Base-by-base conservation (phyloP, 1,140 invertebrate species). In the Drosophila ohnishii region DNA sequence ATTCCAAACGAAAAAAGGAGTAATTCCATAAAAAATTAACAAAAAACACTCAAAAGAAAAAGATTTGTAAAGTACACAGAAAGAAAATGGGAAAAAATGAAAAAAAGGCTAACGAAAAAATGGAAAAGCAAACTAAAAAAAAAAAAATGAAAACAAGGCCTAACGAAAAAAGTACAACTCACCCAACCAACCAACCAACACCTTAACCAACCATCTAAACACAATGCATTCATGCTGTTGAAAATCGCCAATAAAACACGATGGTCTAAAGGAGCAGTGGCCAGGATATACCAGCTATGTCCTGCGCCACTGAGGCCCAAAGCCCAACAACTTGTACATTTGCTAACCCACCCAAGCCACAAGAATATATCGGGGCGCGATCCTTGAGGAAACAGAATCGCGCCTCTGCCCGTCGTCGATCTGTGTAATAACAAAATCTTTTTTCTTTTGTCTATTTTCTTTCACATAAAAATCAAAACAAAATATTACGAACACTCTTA, bases 361-460 rank as follows among this genome's bases (percentile, higher is more conserved):
- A 47, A 60, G 45, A 53, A 66, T 39, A 63, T 22, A 28, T 53
- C 34, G 74, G 64, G 63, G 58, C 64, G 61, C 75, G 75, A 59
- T 25, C 39, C 61, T 59, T 16, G n/a, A 28, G 19, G 19, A 16
- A 60, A 57, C 78, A 74, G 80, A 80, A 74, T 75, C 72, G 80
- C 37, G 72, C 56, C 77, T 30, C 62, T 25, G 48, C 48, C 74
- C 71, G 78, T 78, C 83, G 71, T 88, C 84, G 84, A 84, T 67
- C 84, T 84, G 84, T 83, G 84, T 88, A 87, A 88, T 87, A 87
- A 87, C 83, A 42, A 87, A 84, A 69, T 77, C 72, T 87, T 87
- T 86, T 86, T 87, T 88, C 83, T 87, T 88, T 87, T 87, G 72
- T 87, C 83, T 87, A 88, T 70, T 86, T 86, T 86, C 83, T 85